Base-by-base conservation (phyloP, 2,888 invertebrate species). In the Leptura quadrifasciata region DNA sequence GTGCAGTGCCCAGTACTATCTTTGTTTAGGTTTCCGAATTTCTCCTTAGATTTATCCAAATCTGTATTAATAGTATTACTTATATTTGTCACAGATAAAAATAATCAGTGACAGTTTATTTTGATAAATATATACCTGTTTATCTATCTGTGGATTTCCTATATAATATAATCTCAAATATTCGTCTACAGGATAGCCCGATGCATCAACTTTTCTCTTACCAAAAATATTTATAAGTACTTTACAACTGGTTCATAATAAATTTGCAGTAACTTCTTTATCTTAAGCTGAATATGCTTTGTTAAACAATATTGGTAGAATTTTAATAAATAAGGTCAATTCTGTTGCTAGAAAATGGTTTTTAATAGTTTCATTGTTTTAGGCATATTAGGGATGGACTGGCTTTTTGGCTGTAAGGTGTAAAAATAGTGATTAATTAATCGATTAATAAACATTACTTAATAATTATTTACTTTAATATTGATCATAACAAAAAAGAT, bases 401-500 rank as follows among this genome's bases (percentile, higher is more conserved):
- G 57, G 57, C 80, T 81, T 80, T 81, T 80, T 83, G 77, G 82
- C 80, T 82, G 79, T 80, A 80, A 78, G 79, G 75, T 82, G 82
- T 81, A 74, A 77, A 72, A 55, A 79, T 72, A 75, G 77, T 76
- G 60, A 60, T 70, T 77, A 82, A 84, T 84, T 86, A 84, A 85
- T 84, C 80, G 79, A 79, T 77, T 81, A 81, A 79, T 76, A 68
- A 74, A 77, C 54, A 82, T 77, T 85, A 82, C 18, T 82, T 81
- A 80, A 79, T 63, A 69, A 58, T 55, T 54, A 54, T 82, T 79
- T 77, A 76, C 74, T 80, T 74, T 78, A 77, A 81, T 75, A 80
- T 79, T 79, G 78, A 79, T 80, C 78, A 85, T 85, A 85, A 86
- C 83, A 83, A 81, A 85, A 84, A 84, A 85, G 84, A 86, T 85